These are phyloP conservation scores for Acropora tenuis DNA, from an alignment of 64 coral and sea anemone genomes.

Conservation along the genomic window DNA sequence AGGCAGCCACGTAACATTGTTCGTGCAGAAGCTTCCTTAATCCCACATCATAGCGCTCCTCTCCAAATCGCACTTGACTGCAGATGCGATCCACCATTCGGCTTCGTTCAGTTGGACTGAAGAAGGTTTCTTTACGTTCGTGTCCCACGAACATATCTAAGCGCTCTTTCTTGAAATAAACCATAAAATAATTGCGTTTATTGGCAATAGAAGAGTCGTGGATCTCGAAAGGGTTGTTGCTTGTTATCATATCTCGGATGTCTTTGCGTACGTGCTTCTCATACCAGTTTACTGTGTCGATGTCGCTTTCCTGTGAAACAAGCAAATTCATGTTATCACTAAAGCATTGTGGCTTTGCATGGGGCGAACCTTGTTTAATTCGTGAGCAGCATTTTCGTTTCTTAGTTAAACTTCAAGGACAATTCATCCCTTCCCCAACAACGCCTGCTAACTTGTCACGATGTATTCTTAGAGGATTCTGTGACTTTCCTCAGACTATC, in stretches of 20 bases:
- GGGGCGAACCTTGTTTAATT: too few relatives aligned
- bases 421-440: too few relatives aligned
- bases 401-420: too few relatives aligned
- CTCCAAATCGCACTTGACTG: constrained; percentile 70
- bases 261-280: constrained; percentile 68
- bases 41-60: constrained; percentile 82
- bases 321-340: neutral
- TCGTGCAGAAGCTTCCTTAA: constrained; percentile 80
- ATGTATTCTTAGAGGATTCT: too few relatives aligned
- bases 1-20: constrained; percentile 68
- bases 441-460: too few relatives aligned
- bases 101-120: constrained; percentile 83
- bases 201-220: constrained; percentile 59
- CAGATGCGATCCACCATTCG: constrained; percentile 88
- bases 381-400: too few relatives aligned
- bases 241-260: constrained; percentile 47
- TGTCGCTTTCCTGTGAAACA: constrained; percentile 69
- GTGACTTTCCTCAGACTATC: too few relatives aligned
- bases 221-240: constrained; percentile 72
- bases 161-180: constrained; percentile 68
- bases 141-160: constrained; percentile 66
- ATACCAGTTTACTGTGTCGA: constrained; percentile 74
- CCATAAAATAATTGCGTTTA: constrained; percentile 77
- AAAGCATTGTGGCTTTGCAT: neutral
- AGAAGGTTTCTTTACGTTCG: constrained; percentile 77